Percentiles rank a stretch among this genome's conserved stretches.
These are phyloP conservation scores for Acronicta leporina DNA, from an alignment of 2,888 invertebrate genomes.

Conservation along the genomic window DNA sequence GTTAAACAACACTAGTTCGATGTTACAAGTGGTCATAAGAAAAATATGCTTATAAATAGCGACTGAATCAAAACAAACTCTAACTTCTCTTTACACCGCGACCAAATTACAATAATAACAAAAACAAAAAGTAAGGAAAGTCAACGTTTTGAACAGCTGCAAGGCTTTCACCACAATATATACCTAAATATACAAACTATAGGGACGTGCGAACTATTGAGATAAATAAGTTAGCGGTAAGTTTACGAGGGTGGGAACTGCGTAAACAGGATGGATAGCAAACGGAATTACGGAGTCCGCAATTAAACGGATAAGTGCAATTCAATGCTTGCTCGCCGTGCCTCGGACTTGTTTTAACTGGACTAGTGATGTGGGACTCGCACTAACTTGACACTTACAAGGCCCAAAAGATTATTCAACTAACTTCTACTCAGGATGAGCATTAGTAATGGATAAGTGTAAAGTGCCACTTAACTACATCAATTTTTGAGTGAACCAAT, in stretches of 20 bases:
- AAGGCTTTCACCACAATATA: conserved; percentile 36
- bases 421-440: no score
- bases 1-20: neutral
- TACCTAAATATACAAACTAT: conserved; percentile 27
- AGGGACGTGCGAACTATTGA: conserved; percentile 31
- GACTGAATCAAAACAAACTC: neutral
- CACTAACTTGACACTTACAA: no score
- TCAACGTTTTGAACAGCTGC: conserved; percentile 1
- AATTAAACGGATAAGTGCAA: conserved; percentile 45
- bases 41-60: neutral
- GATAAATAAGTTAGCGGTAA: conserved; percentile 50
- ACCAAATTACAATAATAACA: conserved; percentile 3
- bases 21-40: no score
- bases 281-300: conserved; percentile 24
- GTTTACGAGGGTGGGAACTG: conserved; percentile 31
- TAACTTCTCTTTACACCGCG: neutral
- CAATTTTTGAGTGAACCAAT: no score
- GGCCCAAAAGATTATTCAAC: no score
- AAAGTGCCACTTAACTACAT: no score
- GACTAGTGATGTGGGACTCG: conserved; percentile 24
- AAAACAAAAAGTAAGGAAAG: conserved; percentile 3
- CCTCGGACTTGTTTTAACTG: conserved; percentile 11
- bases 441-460: no score
- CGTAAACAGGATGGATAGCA: conserved; percentile 38
- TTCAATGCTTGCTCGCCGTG: conserved; percentile 32